phyloP scores from a whole-genome alignment of 2,113 vertebrate genomes.

The Mola mola region DNA sequence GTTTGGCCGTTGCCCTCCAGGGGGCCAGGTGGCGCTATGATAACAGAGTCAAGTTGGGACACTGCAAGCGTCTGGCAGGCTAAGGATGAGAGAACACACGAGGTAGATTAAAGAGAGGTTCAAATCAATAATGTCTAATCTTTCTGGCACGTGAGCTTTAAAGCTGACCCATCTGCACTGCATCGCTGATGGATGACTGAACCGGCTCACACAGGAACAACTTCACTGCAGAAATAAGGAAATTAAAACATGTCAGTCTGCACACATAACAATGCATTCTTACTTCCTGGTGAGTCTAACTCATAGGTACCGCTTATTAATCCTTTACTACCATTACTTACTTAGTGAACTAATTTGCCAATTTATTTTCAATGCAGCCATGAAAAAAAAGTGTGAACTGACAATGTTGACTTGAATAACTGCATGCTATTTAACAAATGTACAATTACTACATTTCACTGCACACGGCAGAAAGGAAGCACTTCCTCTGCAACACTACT shows the following conservation, averaged over 20 bases:
- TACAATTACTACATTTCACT: too few relatives aligned
- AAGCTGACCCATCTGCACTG: slow-evolving; percentile 91
- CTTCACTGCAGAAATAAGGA: slow-evolving; percentile 84
- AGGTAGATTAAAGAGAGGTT: neutral
- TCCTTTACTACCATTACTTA: too few relatives aligned
- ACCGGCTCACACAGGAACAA: slow-evolving; percentile 90
- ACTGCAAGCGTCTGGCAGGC: slow-evolving; percentile 90
- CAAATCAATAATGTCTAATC: neutral
- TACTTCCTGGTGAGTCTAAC: neutral
- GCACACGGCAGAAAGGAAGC: too few relatives aligned
- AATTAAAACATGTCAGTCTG: neutral
- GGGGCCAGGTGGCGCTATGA: slow-evolving; percentile 88
- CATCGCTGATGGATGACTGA: slow-evolving; percentile 87
- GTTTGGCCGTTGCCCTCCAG: slow-evolving; percentile 85
- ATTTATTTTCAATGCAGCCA: too few relatives aligned
- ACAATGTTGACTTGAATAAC: too few relatives aligned
- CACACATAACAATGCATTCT: too few relatives aligned
- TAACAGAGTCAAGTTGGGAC: slow-evolving; percentile 94
- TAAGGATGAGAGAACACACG: slow-evolving; percentile 57
- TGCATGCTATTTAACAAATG: too few relatives aligned
- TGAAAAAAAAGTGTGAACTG: too few relatives aligned
- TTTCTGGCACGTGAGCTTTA: neutral
- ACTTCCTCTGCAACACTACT: too few relatives aligned
- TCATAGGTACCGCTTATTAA: neutral
- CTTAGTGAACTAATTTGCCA: too few relatives aligned